Base-by-base conservation (phyloP, 1,140 invertebrate species). In the Heliconius hermathena region DNA sequence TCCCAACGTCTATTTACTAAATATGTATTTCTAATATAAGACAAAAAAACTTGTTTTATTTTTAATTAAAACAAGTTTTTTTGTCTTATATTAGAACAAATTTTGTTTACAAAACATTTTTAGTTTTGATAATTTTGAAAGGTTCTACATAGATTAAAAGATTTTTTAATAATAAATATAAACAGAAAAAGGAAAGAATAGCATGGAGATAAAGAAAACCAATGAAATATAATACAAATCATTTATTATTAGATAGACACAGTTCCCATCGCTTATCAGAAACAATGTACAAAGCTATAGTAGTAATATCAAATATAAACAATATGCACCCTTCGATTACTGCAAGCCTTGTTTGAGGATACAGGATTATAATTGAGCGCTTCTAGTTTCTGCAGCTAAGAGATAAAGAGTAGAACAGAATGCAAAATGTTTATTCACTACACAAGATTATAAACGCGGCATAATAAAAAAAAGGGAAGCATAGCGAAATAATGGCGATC, bases 281-380 rank as follows among this genome's bases (percentile, higher is more conserved):
- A 95, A 94, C 94, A 95, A 95, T 95, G 93, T 95, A 95, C 94
- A 95, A 95, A 95, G 94, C 94, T 95, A 94, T 95, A 94, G 93
- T 94, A 94, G 93, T 94, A 95, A 95, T 95, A 95, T 95, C 94
- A 94, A 95, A 95, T 95, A 95, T 94, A 94, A 95, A 95, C 94
- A 95, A 94, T 95, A 95, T 95, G 93, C 94, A 95, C 94, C 93
- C 93, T 94, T 94, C 90, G 92, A 91, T 93, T 93, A 93, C 93
- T 94, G 94, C 93, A 95, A 95, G 94, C 94, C 92, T 94, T 94
- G 87, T 92, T 89, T 93, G 88, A 93, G 90, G 93, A 91, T 93
- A 93, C 88, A 93, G 89, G 89, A 76, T 86, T 83, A 91, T 93
- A 92, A 92, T 94, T 94, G 93, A 95, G 94, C 93, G 93, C 93